Conservation (phyloP, 2,888 invertebrate genomes). For the Athripsodes cinereus region DNA sequence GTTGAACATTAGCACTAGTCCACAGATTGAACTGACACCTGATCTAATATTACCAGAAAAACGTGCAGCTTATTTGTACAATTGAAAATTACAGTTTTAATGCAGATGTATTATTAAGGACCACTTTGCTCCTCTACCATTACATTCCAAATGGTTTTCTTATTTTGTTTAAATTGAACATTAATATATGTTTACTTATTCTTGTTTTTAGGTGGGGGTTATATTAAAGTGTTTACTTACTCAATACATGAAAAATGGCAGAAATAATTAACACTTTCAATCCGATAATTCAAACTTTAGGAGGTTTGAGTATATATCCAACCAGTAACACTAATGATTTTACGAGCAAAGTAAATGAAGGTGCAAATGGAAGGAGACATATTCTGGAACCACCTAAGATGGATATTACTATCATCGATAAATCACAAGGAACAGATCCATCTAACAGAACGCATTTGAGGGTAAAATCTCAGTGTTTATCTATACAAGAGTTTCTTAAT, state of each 20-base stretch:
- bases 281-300: background rate
- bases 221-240: too few relatives aligned
- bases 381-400: background rate
- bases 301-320: background rate
- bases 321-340: background rate
- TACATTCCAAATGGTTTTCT: too few relatives aligned
- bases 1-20: too few relatives aligned
- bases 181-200: too few relatives aligned
- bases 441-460: background rate
- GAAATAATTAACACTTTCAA: background rate
- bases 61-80: too few relatives aligned
- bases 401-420: conserved; percentile 5
- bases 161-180: too few relatives aligned
- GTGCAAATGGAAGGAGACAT: background rate
- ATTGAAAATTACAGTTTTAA: too few relatives aligned
- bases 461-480: conserved; percentile 1
- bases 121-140: too few relatives aligned
- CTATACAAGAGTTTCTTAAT: conserved; percentile 12
- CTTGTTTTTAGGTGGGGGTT: too few relatives aligned
- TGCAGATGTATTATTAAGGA: too few relatives aligned
- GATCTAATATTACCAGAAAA: too few relatives aligned
- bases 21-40: too few relatives aligned
- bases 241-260: conserved; percentile 4
- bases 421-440: background rate
- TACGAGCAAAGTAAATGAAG: background rate